These are phyloP conservation scores for Coracopsis vasa DNA, from an alignment of 2,113 vertebrate species.

Conservation along the genomic window DNA sequence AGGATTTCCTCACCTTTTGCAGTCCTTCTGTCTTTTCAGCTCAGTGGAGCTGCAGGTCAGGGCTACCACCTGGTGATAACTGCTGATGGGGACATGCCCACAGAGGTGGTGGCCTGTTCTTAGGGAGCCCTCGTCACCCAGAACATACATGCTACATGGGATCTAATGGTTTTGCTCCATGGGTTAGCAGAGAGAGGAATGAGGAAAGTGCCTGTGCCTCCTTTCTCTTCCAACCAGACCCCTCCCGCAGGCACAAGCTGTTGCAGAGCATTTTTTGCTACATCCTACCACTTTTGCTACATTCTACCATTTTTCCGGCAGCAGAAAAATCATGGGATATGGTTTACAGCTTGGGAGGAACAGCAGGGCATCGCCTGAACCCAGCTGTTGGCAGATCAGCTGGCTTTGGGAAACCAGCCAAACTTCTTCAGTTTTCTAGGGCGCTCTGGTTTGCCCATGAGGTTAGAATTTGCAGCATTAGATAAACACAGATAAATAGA, in stretches of 20 bases:
- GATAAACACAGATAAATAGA: not conserved
- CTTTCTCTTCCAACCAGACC: not conserved
- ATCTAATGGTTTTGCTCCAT: not conserved
- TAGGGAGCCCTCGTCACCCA: not conserved
- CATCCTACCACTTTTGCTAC: not conserved
- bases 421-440: conserved; percentile 6
- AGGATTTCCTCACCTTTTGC: not conserved
- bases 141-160: fast-evolving
- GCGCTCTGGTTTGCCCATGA: not conserved
- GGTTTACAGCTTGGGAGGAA: not conserved
- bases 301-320: not conserved
- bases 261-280: not conserved
- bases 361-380: not conserved
- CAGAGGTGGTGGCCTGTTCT: not conserved
- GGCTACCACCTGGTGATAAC: not conserved
- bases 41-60: not conserved
- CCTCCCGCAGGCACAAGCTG: not conserved
- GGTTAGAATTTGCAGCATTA: not conserved
- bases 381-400: not conserved
- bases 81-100: fast-evolving
- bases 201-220: not conserved
- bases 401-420: not conserved
- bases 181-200: not conserved
- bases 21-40: not conserved
- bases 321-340: not conserved